Percentiles rank a stretch among this genome's conserved stretches.
Conservation (phyloP, 2,797 vertebrate species). For the Somateria mollissima region DNA sequence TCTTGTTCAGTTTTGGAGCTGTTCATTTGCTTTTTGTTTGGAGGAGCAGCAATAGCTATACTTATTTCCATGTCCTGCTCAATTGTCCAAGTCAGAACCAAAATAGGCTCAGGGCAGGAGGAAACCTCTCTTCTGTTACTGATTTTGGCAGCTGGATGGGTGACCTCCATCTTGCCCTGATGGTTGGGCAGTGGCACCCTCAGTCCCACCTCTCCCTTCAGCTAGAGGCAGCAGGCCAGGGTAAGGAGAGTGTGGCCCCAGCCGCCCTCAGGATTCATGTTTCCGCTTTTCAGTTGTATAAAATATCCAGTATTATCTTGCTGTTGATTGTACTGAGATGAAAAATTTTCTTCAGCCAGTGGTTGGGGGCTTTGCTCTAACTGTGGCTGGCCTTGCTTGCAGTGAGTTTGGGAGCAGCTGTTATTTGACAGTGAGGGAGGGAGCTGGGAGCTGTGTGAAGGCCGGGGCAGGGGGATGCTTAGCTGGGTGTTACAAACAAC, state of each 20-base stretch:
- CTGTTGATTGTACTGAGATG: neutral
- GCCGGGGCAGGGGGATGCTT: rapidly evolving
- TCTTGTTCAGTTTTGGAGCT: neutral
- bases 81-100: rapidly evolving
- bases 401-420: rapidly evolving
- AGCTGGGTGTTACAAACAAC: too few relatives aligned
- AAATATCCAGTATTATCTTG: rapidly evolving
- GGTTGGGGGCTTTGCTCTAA: rapidly evolving
- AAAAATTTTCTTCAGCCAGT: neutral
- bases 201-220: too few relatives aligned
- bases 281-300: rapidly evolving
- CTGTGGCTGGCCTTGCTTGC: rapidly evolving
- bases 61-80: too few relatives aligned
- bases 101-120: neutral
- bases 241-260: too few relatives aligned
- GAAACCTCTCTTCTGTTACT: rapidly evolving
- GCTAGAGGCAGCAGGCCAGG: too few relatives aligned
- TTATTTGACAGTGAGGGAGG: neutral
- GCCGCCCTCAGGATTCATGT: rapidly evolving
- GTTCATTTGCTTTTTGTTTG: neutral
- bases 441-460: neutral
- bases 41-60: neutral
- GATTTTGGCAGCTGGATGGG: rapidly evolving
- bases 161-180: neutral
- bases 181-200: neutral